Percentiles rank a stretch among this genome's conserved stretches.
Evolutionary conservation across 64 coral and sea anemone species (phyloP).

Genomic region (Porites australiensis): DNA sequence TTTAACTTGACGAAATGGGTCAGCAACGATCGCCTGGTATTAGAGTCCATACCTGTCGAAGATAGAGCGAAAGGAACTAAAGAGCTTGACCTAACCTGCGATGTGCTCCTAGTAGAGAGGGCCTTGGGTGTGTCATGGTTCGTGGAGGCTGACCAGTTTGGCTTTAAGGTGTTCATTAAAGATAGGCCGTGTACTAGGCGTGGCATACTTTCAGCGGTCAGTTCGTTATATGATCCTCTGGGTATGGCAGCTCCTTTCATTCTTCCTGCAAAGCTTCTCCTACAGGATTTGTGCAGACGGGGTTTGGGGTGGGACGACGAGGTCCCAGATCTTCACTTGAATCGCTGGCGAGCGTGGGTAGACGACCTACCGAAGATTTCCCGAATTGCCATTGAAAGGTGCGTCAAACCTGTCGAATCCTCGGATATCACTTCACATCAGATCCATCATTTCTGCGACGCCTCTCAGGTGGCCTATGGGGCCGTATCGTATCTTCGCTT

Average conservation of each 20-base stretch:
- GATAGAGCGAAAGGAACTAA: too few species aligned
- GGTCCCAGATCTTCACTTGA: too few species aligned
- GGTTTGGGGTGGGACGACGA: too few species aligned
- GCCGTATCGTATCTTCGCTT: conserved; percentile 27
- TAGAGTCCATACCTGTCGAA: too few species aligned
- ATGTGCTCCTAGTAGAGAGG: too few species aligned
- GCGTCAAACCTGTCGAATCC: neutral
- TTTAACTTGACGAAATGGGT: conserved; percentile 48
- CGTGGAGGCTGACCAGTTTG: too few species aligned
- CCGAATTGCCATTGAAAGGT: neutral
- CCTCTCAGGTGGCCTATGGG: conserved; percentile 16
- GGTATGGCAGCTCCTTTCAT: neutral
- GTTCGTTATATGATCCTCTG: conserved; percentile 11
- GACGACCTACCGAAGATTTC: too few species aligned
- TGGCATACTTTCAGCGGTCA: neutral
- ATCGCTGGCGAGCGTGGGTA: too few species aligned
- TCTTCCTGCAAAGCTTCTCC: neutral
- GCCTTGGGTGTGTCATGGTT: too few species aligned
- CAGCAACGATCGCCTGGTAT: conserved; percentile 22
- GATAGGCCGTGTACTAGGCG: conserved; percentile 72
- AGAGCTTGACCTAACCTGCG: too few species aligned
- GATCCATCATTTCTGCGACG: conserved; percentile 50
- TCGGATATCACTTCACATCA: neutral
- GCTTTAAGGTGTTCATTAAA: conserved; percentile 49
- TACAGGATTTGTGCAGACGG: neutral